Evolutionary conservation across 2,888 invertebrate species (phyloP).

Genomic region (Lycophotia porphyrea): DNA sequence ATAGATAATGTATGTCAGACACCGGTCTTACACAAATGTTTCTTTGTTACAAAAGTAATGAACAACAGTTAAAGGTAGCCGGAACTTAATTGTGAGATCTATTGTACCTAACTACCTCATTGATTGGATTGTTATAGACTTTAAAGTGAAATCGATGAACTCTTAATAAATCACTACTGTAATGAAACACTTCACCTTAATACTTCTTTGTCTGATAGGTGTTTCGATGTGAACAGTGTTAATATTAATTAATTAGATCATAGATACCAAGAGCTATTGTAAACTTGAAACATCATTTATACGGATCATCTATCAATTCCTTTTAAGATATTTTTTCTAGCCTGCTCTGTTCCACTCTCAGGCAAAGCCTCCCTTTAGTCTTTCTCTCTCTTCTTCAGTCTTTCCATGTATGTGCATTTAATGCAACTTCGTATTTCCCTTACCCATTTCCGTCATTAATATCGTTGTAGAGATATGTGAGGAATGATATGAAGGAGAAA

Average conservation of each 20-base stretch:
- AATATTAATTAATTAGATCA: not conserved
- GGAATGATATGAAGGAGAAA: too few relatives aligned
- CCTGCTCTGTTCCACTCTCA: not conserved
- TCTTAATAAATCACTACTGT: conserved; percentile 3
- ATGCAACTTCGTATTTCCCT: not conserved
- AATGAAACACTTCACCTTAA: conserved; percentile 4
- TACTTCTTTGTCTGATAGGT: conserved; percentile 9
- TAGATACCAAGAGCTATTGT: not conserved
- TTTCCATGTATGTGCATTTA: not conserved
- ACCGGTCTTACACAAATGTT: too few relatives aligned
- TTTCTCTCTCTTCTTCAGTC: too few relatives aligned
- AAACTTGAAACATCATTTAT: not conserved
- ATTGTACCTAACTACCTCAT: conserved; percentile 20
- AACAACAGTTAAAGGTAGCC: not conserved
- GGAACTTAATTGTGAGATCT: conserved; percentile 12
- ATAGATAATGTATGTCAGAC: not conserved
- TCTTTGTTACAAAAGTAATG: too few relatives aligned
- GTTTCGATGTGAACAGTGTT: not conserved
- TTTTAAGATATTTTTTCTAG: not conserved
- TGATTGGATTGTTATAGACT: conserved; percentile 14
- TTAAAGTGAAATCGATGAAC: conserved; percentile 40
- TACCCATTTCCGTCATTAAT: not conserved
- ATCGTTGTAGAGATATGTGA: too few relatives aligned
- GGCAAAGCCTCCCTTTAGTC: too few relatives aligned
- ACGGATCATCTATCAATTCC: not conserved